phyloP scores from a whole-genome alignment of 2,113 vertebrate genomes.

The Neogobius melanostomus region DNA sequence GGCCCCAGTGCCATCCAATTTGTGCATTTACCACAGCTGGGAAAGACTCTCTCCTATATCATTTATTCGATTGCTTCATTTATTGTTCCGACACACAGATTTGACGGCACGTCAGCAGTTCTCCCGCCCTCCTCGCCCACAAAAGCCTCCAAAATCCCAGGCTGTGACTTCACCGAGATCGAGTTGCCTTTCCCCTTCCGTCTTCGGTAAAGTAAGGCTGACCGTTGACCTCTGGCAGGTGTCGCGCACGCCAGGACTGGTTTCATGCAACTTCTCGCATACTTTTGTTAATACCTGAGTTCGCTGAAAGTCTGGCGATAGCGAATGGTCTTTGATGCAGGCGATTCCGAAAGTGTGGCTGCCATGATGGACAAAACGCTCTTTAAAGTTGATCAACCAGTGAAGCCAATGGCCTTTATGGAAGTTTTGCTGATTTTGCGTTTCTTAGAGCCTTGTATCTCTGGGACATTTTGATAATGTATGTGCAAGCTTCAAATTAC shows the following conservation, averaged over 20 bases:
- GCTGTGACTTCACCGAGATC: constrained; percentile 68
- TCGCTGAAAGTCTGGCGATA: background rate
- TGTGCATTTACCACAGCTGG: background rate
- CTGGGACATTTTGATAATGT: background rate
- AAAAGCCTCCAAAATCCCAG: constrained; percentile 58
- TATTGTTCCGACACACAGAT: constrained; percentile 46
- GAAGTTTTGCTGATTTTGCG: background rate
- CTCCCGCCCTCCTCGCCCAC: constrained; percentile 54
- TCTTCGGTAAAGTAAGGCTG: constrained; percentile 47
- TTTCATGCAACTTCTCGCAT: constrained; percentile 18
- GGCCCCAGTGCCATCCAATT: too few relatives aligned
- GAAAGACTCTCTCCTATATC: background rate
- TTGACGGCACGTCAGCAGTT: constrained; percentile 43
- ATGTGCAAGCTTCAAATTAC: background rate
- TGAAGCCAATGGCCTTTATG: background rate
- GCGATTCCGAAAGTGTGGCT: too few relatives aligned
- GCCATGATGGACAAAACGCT: background rate
- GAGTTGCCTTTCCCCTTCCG: constrained; percentile 50
- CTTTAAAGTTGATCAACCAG: background rate
- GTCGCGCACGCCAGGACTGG: constrained; percentile 26
- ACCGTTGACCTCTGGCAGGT: constrained; percentile 63
- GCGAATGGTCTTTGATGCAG: background rate
- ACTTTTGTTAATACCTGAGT: constrained; percentile 5
- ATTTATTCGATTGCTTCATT: background rate
- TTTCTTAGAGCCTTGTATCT: background rate